Conservation (phyloP, 2,888 invertebrate genomes). For the Andrena fulva region DNA sequence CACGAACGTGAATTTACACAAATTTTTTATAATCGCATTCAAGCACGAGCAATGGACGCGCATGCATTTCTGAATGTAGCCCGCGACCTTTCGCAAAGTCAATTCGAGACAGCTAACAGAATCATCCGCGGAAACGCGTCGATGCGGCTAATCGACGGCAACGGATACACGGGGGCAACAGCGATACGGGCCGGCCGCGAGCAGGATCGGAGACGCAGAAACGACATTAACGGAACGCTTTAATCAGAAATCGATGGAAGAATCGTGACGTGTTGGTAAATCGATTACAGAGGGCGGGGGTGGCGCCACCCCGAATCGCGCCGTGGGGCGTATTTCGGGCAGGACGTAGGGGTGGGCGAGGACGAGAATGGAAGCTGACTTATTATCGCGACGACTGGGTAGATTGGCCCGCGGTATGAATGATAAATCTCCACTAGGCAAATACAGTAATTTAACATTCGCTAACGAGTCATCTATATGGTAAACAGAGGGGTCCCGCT, state of each 20-base stretch:
- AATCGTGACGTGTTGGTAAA: conserved; percentile 57
- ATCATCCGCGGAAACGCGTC: conserved; percentile 9
- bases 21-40: too few relatives aligned
- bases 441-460: conserved; percentile 83
- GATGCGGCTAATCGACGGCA: neutral
- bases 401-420: conserved; percentile 80
- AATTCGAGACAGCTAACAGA: neutral
- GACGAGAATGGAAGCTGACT: conserved; percentile 71
- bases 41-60: too few relatives aligned
- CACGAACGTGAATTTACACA: too few relatives aligned
- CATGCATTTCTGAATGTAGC: too few relatives aligned
- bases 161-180: conserved; percentile 3
- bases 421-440: conserved; percentile 82
- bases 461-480: conserved; percentile 84
- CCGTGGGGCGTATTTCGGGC: conserved; percentile 57
- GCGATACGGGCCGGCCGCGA: neutral
- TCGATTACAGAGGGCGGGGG: conserved; percentile 57
- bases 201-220: neutral
- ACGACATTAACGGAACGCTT: conserved; percentile 8
- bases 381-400: conserved; percentile 76
- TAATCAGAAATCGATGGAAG: conserved; percentile 50
- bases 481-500: conserved; percentile 80
- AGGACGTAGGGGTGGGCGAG: neutral
- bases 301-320: conserved; percentile 44
- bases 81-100: neutral